Percentiles rank a stretch among this genome's conserved stretches.
Evolutionary conservation across 2,888 invertebrate genomes (phyloP).

Genomic region (Agriotes lineatus): DNA sequence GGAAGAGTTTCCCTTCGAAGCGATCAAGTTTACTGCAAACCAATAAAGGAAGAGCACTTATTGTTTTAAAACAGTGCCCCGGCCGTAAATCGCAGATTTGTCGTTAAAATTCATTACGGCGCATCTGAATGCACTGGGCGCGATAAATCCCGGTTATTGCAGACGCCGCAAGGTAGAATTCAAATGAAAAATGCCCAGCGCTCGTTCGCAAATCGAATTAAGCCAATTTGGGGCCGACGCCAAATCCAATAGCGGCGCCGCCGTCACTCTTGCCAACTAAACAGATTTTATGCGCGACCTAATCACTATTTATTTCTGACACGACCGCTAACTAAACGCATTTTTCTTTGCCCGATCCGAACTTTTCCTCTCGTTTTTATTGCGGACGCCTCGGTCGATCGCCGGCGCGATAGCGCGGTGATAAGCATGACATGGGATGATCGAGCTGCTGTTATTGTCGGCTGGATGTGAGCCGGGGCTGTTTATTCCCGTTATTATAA

Average conservation of each 20-base stretch:
- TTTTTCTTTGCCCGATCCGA: slow-evolving; percentile 31
- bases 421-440: slow-evolving; percentile 13
- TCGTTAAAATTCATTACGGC: slow-evolving; percentile 39
- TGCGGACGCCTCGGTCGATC: not conserved
- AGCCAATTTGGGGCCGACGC: slow-evolving; percentile 38
- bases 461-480: not conserved
- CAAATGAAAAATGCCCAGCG: slow-evolving; percentile 42
- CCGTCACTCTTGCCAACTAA: slow-evolving; percentile 34
- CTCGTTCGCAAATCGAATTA: slow-evolving; percentile 41
- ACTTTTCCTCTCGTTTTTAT: not conserved
- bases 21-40: not conserved
- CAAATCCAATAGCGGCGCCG: slow-evolving; percentile 31
- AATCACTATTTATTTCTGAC: slow-evolving; percentile 40
- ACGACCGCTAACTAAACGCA: slow-evolving; percentile 22
- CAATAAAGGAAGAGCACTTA: slow-evolving; percentile 15
- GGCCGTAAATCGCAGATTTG: slow-evolving; percentile 33
- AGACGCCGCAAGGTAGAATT: slow-evolving; percentile 40
- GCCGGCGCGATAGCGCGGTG: not conserved
- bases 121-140: slow-evolving; percentile 37
- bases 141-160: slow-evolving; percentile 39
- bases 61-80: slow-evolving; percentile 6
- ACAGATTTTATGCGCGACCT: slow-evolving; percentile 36
- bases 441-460: slow-evolving; percentile 6
- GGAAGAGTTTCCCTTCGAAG: not conserved
- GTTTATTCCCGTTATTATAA: slow-evolving; percentile 2